Percentiles rank a stretch among this genome's conserved stretches.
These are phyloP conservation scores for Drosophila dunni DNA, from an alignment of 1,140 invertebrate genomes.

Conservation along the genomic window DNA sequence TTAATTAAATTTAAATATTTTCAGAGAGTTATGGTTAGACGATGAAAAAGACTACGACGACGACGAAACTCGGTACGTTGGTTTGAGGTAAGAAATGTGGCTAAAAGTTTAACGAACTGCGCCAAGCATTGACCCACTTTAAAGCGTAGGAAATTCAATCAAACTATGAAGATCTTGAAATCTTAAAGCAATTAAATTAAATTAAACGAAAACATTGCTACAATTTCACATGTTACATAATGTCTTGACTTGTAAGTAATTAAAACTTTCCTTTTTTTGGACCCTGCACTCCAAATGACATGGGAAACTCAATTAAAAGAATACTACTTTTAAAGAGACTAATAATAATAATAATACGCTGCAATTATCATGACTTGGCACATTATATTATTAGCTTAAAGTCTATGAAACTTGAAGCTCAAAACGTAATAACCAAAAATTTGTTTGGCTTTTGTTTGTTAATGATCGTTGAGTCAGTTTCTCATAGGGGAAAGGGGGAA, in stretches of 20 bases:
- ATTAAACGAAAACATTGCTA: constrained; percentile 8
- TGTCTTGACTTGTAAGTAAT: constrained; percentile 1
- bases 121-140: constrained; percentile 39
- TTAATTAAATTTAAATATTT: constrained; percentile 70
- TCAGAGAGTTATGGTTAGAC: constrained; percentile 48
- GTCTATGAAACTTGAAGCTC: constrained; percentile 55
- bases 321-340: neutral
- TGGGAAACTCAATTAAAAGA: constrained; percentile 17
- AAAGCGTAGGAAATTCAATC: neutral
- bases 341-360: constrained; percentile 51
- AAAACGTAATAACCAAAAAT: constrained; percentile 68
- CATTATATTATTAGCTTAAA: constrained; percentile 26
- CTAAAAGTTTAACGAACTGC: constrained; percentile 43
- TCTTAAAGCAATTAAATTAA: neutral
- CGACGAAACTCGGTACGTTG: neutral
- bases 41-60: neutral
- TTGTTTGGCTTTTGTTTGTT: constrained; percentile 23
- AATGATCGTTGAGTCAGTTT: constrained; percentile 33
- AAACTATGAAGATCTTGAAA: neutral
- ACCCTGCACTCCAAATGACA: neutral
- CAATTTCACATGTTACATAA: constrained; percentile 22
- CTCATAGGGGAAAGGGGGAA: constrained; percentile 7
- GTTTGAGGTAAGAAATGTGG: neutral
- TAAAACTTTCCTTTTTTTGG: constrained; percentile 24
- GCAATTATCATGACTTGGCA: constrained; percentile 53